Percentiles rank a stretch among this genome's conserved stretches.
phyloP scores from a whole-genome alignment of 37 sponge, comb jelly and placozoan species.

The Chondrilla cf. caribensis region DNA sequence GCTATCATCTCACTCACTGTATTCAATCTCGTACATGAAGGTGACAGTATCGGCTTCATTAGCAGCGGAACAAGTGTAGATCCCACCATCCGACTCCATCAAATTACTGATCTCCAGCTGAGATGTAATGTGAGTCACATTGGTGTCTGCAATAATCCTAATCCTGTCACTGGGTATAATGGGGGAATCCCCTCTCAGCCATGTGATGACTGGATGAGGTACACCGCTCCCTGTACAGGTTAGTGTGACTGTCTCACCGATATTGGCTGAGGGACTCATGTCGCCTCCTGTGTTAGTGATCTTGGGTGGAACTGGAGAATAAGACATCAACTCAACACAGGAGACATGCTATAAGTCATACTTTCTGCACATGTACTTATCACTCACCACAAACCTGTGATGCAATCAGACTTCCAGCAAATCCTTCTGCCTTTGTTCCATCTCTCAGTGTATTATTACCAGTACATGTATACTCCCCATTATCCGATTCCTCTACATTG shows the following conservation, averaged over 20 bases:
- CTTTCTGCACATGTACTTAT: not conserved
- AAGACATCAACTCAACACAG: too few relatives aligned
- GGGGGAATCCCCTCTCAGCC: constrained; percentile 2
- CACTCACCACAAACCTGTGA: too few relatives aligned
- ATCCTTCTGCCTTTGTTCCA: not conserved
- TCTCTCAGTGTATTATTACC: not conserved
- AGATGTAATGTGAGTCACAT: not conserved
- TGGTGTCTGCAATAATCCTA: not conserved
- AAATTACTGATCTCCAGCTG: not conserved
- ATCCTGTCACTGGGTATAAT: not conserved
- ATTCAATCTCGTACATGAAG: too few relatives aligned
- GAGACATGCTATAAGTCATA: too few relatives aligned
- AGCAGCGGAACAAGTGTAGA: not conserved
- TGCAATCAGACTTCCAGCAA: too few relatives aligned
- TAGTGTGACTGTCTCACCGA: not conserved
- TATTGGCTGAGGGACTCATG: not conserved
- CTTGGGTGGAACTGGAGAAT: too few relatives aligned
- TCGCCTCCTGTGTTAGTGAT: too few relatives aligned
- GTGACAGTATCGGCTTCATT: constrained; percentile 11
- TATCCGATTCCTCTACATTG: not conserved
- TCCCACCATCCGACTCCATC: not conserved
- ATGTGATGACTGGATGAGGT: constrained; percentile 18
- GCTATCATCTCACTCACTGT: too few relatives aligned
- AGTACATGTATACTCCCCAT: not conserved
- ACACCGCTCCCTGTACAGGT: not conserved